phyloP scores from a whole-genome alignment of 2,113 vertebrate species.

The Azemiops feae region DNA sequence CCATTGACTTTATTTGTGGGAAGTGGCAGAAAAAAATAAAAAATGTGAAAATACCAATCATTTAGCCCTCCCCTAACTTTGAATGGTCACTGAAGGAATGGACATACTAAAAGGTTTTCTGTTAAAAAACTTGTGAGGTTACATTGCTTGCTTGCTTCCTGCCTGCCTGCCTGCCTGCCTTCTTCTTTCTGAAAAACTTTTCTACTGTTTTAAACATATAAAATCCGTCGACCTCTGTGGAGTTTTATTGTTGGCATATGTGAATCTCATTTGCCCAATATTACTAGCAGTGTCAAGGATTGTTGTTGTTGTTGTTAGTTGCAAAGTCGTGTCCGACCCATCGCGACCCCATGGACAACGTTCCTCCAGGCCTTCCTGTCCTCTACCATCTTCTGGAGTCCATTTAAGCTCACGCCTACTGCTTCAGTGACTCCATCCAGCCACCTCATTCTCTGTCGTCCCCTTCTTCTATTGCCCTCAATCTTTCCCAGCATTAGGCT shows the following conservation, averaged over 20 bases:
- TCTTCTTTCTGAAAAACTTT: not conserved
- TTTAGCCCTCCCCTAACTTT: not conserved
- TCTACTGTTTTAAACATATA: conserved; percentile 1
- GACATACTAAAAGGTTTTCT: not conserved
- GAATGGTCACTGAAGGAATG: not conserved
- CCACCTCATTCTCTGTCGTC: too few relatives aligned
- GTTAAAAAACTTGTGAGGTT: not conserved
- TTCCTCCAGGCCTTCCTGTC: too few relatives aligned
- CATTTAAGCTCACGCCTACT: too few relatives aligned
- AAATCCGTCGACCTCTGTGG: not conserved
- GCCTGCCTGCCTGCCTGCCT: not conserved
- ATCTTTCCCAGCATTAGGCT: too few relatives aligned
- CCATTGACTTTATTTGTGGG: not conserved
- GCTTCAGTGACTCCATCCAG: too few relatives aligned
- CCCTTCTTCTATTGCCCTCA: too few relatives aligned
- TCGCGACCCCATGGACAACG: too few relatives aligned
- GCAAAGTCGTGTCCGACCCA: too few relatives aligned
- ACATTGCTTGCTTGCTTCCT: not conserved
- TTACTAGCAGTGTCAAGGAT: conserved; percentile 31
- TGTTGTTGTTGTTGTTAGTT: too few relatives aligned
- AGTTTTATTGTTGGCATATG: conserved; percentile 24
- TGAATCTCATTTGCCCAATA: conserved; percentile 32
- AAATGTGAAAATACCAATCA: not conserved
- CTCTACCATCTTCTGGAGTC: too few relatives aligned
- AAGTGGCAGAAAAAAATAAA: not conserved